Evolutionary conservation across 2,113 vertebrate species (phyloP).

Genomic region (Furnarius figulus): DNA sequence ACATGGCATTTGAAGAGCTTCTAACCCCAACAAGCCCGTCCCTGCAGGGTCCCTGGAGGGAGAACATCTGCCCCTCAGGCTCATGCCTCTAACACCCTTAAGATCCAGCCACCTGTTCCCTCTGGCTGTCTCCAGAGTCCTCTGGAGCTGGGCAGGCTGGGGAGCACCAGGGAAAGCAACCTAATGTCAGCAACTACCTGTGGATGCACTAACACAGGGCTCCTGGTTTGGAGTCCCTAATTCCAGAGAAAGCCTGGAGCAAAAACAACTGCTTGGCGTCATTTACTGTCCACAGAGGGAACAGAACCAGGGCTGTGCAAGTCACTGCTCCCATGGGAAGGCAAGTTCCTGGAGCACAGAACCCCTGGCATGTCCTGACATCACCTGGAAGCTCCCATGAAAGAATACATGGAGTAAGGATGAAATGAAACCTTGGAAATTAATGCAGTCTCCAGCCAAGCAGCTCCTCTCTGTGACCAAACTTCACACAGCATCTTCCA

Average conservation of each 20-base stretch:
- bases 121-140: not conserved
- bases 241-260: not conserved
- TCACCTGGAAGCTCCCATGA: not conserved
- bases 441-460: not conserved
- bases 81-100: not conserved
- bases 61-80: not conserved
- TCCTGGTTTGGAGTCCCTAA: not conserved
- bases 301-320: not conserved
- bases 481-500: not conserved
- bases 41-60: not conserved
- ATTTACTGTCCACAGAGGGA: not conserved
- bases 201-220: fast-evolving
- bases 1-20: not conserved
- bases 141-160: not conserved
- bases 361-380: fast-evolving
- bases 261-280: fast-evolving
- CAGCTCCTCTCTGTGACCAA: not conserved
- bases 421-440: not conserved
- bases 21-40: not conserved
- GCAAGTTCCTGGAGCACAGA: not conserved
- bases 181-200: fast-evolving
- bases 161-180: not conserved
- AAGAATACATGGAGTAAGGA: not conserved
- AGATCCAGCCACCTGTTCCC: not conserved
- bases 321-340: not conserved